These are phyloP conservation scores for Macropus fuliginosus DNA, from an alignment of 2,797 vertebrate species.

Conservation along the genomic window DNA sequence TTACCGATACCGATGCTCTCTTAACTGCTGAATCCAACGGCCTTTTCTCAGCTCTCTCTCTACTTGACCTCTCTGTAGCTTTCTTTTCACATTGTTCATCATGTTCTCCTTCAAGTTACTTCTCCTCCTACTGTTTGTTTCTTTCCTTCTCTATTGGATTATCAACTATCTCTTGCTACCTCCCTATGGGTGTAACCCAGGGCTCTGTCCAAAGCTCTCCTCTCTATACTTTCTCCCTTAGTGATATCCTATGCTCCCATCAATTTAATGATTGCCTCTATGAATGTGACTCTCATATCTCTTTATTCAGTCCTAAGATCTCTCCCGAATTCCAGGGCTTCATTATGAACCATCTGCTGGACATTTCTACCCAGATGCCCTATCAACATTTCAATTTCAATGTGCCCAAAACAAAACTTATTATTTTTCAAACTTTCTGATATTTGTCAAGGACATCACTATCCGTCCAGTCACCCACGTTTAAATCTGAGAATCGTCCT, in stretches of 20 bases:
- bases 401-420: background rate
- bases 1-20: background rate
- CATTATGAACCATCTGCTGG: background rate
- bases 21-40: background rate
- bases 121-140: background rate
- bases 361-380: background rate
- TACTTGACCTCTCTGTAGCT: background rate
- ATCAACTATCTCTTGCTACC: background rate
- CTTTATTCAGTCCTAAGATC: background rate
- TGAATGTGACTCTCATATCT: background rate
- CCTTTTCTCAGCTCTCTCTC: background rate
- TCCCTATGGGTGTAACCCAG: background rate
- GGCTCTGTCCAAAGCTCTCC: background rate
- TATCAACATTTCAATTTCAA: background rate
- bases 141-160: background rate
- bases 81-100: background rate
- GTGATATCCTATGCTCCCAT: background rate
- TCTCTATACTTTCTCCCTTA: background rate
- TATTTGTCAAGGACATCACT: background rate
- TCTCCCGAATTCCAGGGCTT: background rate
- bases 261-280: background rate
- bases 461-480: background rate
- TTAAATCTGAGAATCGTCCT: background rate
- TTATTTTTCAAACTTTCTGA: background rate
- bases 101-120: background rate